Base-by-base conservation (phyloP, 2,888 invertebrate species). In the Drosophila hamatofila region DNA sequence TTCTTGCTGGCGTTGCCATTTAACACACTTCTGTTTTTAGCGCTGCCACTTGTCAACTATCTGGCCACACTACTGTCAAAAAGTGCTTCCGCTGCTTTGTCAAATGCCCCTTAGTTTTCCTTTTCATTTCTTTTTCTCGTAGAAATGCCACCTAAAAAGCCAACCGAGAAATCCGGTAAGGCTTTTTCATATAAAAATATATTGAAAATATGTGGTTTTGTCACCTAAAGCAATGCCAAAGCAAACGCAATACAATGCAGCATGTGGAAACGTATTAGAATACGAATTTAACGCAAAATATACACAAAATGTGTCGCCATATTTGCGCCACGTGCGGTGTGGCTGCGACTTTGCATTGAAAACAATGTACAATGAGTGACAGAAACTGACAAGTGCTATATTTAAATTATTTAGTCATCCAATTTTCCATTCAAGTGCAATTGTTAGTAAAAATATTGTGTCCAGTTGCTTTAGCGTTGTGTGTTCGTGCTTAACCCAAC, bases 131-230 rank as follows among this genome's bases (percentile, higher is more conserved):
- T 91, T 91, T 93, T 93, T 93, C 93, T 92, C 91, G 91, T 82
- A 92, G 95, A 95, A 94, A 97, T 97, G 97, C 96, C 97, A 95
- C 97, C 97, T 90, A 95, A 96, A 93, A 97, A 97, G 95, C 96
- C 96, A 93, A 95, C 96, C 91, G 97, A 97, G 92, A 97, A 97
- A 94, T 94, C 97, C 94, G 96, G 96, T 96, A 95, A 94, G 94
- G 93, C 92, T 92, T 91, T 84, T 89, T 90, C 87, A 83, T 89
- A 78, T 70, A 76, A 81, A 83, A 89, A 72, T 73, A 48, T 27
- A 63, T 62, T n/a, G 60, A 84, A 83, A 76, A 60, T 56, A 63
- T 46, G 44, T 78, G 80, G 35, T 66, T 66, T 55, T 69, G 68
- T 49, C 48, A 58, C 46, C 48, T 78, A 83, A 75, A 49, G 62